These are phyloP conservation scores for Astropecten irregularis DNA, from an alignment of 53 echinoderm and acorn worm genomes.

Conservation along the genomic window DNA sequence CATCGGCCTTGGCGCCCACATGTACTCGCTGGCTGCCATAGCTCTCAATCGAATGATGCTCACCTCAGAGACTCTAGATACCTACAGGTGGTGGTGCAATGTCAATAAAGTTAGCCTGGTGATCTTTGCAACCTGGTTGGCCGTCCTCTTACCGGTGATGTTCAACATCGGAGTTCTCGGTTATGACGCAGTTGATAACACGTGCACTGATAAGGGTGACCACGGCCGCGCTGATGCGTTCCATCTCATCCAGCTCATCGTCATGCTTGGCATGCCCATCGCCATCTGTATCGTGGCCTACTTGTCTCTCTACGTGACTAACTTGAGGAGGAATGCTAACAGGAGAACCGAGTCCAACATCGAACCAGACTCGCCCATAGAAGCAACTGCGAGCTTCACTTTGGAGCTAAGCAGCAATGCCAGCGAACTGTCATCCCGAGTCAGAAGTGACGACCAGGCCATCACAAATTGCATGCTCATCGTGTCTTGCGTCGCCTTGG, in stretches of 20 bases:
- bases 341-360: not conserved
- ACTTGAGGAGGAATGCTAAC: not conserved
- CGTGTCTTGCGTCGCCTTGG: not conserved
- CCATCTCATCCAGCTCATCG: not conserved
- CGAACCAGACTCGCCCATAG: not conserved
- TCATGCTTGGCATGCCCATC: not conserved
- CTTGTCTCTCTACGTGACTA: slow-evolving; percentile 33
- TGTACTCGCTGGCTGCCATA: slow-evolving; percentile 46
- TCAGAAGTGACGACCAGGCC: slow-evolving; percentile 31
- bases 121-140: slow-evolving; percentile 50
- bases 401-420: not conserved
- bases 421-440: not conserved
- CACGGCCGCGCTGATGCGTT: not conserved
- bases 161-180: not conserved
- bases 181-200: not conserved
- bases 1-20: slow-evolving; percentile 13
- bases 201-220: slow-evolving; percentile 13
- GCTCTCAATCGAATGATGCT: slow-evolving; percentile 51
- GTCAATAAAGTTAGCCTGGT: slow-evolving; percentile 40
- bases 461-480: slow-evolving; percentile 45
- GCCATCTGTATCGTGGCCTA: slow-evolving; percentile 4
- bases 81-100: slow-evolving; percentile 26
- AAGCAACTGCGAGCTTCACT: not conserved
- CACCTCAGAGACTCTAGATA: slow-evolving; percentile 22
- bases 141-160: not conserved